Conservation (phyloP, 2,113 vertebrate species). For the Burhinus oedicnemus region DNA sequence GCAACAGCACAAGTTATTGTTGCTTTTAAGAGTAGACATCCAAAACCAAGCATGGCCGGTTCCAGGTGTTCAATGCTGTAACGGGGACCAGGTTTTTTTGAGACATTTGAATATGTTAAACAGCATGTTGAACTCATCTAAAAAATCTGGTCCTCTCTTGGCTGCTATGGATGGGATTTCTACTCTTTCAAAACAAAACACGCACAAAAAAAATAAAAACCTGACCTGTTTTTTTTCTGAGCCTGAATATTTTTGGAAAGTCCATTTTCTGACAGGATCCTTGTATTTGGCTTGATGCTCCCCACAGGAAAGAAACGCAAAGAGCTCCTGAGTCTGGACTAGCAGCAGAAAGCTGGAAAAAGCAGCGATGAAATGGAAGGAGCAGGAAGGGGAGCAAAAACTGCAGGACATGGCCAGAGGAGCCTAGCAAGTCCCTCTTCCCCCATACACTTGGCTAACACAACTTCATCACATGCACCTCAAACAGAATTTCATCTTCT, state of each 20-base stretch:
- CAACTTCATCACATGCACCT: background rate
- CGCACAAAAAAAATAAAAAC: background rate
- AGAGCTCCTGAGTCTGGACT: background rate
- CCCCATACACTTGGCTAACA: background rate
- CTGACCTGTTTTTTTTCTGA: background rate
- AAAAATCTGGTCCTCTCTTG: background rate
- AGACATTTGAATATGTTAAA: background rate
- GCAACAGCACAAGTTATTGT: slow-evolving; percentile 22
- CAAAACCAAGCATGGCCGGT: background rate
- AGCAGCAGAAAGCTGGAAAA: background rate
- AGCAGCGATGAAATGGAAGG: background rate
- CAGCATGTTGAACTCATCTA: background rate
- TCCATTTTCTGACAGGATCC: background rate
- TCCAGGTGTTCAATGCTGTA: slow-evolving; percentile 40
- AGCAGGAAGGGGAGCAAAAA: background rate
- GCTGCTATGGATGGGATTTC: background rate
- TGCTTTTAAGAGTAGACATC: slow-evolving; percentile 29
- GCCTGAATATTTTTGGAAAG: background rate
- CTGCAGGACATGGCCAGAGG: background rate
- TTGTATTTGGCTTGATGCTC: background rate
- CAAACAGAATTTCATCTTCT: background rate
- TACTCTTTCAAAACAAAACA: background rate
- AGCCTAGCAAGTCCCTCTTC: background rate
- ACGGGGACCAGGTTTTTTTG: background rate
- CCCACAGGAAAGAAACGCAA: background rate